These are phyloP conservation scores for Dromas ardeola DNA, from an alignment of 2,113 vertebrate genomes.

Conservation along the genomic window DNA sequence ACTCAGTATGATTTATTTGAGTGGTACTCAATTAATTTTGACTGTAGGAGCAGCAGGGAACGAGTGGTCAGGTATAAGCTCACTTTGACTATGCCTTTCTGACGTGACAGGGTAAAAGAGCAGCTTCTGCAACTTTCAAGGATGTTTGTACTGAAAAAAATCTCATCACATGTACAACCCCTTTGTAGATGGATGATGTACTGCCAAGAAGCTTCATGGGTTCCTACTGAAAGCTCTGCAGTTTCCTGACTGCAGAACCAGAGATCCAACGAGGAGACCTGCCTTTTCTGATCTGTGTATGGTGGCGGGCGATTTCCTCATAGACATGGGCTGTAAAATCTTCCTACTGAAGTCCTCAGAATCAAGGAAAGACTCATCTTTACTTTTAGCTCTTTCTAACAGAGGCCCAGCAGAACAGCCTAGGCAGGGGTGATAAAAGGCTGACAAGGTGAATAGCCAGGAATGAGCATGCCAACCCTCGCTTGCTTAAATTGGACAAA, in stretches of 20 bases:
- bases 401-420: not conserved
- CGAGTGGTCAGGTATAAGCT: not conserved
- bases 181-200: not conserved
- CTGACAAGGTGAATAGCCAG: not conserved
- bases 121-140: not conserved
- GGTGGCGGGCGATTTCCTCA: not conserved
- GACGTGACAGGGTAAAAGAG: fast-evolving
- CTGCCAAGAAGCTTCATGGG: not conserved
- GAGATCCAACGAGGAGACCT: not conserved
- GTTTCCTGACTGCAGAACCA: not conserved
- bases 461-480: not conserved
- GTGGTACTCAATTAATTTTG: not conserved
- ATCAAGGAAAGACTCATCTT: not conserved
- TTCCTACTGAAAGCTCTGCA: not conserved
- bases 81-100: not conserved
- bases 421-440: not conserved
- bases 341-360: not conserved
- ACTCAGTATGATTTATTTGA: not conserved
- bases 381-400: not conserved
- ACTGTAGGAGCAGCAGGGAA: not conserved
- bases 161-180: not conserved
- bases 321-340: not conserved
- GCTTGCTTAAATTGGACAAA: not conserved
- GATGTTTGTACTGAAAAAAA: not conserved
- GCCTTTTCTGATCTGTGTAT: not conserved